phyloP scores from a whole-genome alignment of 2,113 vertebrate genomes.

The Reinhardtius hippoglossoides region DNA sequence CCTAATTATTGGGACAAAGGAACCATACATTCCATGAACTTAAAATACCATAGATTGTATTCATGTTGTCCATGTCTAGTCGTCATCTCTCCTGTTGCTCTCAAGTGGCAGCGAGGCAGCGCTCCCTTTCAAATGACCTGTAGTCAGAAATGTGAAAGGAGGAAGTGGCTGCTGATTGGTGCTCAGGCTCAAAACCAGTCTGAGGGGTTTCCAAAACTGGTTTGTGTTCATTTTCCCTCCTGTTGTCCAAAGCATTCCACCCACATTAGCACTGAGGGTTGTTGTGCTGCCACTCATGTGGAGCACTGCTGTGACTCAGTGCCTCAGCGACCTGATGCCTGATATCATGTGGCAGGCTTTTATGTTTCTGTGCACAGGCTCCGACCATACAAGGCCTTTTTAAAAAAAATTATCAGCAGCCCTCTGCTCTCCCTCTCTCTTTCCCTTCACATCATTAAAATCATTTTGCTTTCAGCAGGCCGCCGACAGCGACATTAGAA shows the following conservation, averaged over 20 bases:
- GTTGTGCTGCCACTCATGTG: slow-evolving; percentile 15
- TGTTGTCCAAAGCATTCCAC: slow-evolving; percentile 23
- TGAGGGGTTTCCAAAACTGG: slow-evolving; percentile 40
- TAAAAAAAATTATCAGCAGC: background rate
- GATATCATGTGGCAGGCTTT: slow-evolving; percentile 54
- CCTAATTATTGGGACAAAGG: no score
- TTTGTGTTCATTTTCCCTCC: slow-evolving; percentile 41
- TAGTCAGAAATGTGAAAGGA: background rate
- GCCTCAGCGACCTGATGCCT: slow-evolving; percentile 19
- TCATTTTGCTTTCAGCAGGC: slow-evolving; percentile 44
- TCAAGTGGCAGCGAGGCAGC: background rate
- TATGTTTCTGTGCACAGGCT: slow-evolving; percentile 35
- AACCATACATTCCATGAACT: no score
- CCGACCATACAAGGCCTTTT: slow-evolving; percentile 38
- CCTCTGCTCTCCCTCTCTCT: slow-evolving; percentile 21
- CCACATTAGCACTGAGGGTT: background rate
- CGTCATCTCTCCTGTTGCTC: background rate
- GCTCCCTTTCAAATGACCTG: background rate
- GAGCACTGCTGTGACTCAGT: slow-evolving; percentile 6
- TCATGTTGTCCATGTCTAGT: background rate
- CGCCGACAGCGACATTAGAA: slow-evolving; percentile 34
- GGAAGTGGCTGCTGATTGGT: background rate
- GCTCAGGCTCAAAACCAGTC: slow-evolving; percentile 49
- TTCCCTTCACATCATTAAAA: slow-evolving; percentile 51
- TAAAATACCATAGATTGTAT: background rate